Base-by-base conservation (phyloP, 2,113 vertebrate genomes). In the Synchiropus splendidus region DNA sequence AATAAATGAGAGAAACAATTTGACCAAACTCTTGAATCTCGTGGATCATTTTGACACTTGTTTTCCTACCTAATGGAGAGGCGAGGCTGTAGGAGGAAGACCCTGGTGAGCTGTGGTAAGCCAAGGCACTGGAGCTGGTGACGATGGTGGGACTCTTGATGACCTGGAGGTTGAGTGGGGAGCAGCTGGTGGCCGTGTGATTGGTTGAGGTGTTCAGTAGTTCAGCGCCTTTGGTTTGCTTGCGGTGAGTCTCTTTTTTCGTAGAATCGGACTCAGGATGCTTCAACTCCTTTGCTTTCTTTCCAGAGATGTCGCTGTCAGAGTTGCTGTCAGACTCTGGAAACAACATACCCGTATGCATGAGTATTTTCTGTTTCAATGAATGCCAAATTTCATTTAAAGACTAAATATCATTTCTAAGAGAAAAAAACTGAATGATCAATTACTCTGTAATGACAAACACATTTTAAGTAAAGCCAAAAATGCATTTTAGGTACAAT, bases 271-370 rank as follows among this genome's bases (percentile, higher is more conserved):
- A 85, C 71, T 71, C 86, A 83, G 73, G 89, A 89, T 73, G 86
- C 85, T 77, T 92, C 82, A 83, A 86, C 86, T 85, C 90, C 87
- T 79, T 92, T 85, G 56, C 56, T 54, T 78, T 77, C 65, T 91
- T 89, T 61, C 89, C 90, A 50, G 93, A 92, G 48, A 88, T 87
- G 74, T 95, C 92, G 39, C 92, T 96, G 61, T 97, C 94, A 34
- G 91, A 94, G 85, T 95, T 97, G 80, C 87, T 98, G 80, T 96
- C 94, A 18, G 94, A 96, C 70, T 98, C 95, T 98, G 76, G 60
- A 56, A 45, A 27, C 4, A 4, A 4, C 4, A 27, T 27, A 27
- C 4, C 21, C 4, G 8, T 27, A 27, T 27, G 21, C n/a, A n/a
- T n/a, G n/a, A n/a, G n/a, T n/a, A n/a, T n/a, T 27, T 27, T 27